Conservation (phyloP, 2,888 invertebrate genomes). For the Stegana nigrithorax region DNA sequence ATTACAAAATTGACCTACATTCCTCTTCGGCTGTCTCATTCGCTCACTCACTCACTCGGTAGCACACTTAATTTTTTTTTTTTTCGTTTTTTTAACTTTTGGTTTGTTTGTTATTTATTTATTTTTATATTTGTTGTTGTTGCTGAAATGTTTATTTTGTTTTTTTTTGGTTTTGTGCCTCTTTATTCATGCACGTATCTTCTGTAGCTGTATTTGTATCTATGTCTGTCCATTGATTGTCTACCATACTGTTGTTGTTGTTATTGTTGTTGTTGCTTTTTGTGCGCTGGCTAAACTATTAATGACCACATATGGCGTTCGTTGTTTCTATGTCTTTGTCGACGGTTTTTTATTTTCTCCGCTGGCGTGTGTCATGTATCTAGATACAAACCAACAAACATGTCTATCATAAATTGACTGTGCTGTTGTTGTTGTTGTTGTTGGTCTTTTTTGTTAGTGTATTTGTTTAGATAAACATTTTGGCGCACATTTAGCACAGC, state of each 20-base stretch:
- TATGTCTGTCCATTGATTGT: neutral
- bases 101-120: conserved; percentile 32
- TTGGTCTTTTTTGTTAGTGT: neutral
- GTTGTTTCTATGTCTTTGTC: neutral
- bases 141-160: conserved; percentile 9
- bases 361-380: conserved; percentile 12
- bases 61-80: conserved; percentile 35
- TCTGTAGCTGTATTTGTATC: neutral
- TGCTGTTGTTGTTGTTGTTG: neutral
- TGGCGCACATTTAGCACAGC: conserved; percentile 4
- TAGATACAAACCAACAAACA: conserved; percentile 3
- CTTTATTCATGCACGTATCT: conserved; percentile 12
- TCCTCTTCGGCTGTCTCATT: conserved; percentile 30
- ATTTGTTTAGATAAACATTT: too few species aligned
- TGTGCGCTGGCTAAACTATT: conserved; percentile 33
- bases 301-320: conserved; percentile 53
- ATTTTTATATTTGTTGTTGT: conserved; percentile 8
- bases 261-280: conserved; percentile 1
- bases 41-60: neutral
- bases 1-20: conserved; percentile 64
- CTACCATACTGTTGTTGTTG: conserved; percentile 6
- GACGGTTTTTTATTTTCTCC: neutral
- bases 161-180: conserved; percentile 10
- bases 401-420: too few species aligned
- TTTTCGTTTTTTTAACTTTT: conserved; percentile 31